Evolutionary conservation across 2,888 invertebrate genomes (phyloP).

Genomic region (Cephus spinipes): DNA sequence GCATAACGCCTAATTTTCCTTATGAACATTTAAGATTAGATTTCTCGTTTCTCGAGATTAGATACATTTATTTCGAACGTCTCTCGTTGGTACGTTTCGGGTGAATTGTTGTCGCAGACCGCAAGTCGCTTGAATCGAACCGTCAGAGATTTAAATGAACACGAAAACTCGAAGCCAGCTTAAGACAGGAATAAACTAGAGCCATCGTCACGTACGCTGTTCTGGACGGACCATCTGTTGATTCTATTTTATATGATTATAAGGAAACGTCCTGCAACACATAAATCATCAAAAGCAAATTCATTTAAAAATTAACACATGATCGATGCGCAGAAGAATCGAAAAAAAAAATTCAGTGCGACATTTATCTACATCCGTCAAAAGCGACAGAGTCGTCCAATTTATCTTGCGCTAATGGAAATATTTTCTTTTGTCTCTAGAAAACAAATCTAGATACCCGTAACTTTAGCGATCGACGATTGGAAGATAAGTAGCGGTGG

Average conservation of each 20-base stretch:
- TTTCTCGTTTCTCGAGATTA: slow-evolving; percentile 28
- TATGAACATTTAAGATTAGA: slow-evolving; percentile 37
- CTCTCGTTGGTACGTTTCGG: slow-evolving; percentile 9
- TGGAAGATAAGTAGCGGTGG: neutral
- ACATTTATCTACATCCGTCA: neutral
- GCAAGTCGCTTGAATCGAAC: neutral
- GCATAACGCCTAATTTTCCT: slow-evolving; percentile 28
- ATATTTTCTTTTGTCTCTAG: neutral
- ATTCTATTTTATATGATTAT: neutral
- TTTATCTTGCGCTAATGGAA: neutral
- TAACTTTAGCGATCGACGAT: neutral
- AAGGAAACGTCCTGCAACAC: neutral
- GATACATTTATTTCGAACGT: slow-evolving; percentile 27
- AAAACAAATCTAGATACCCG: neutral
- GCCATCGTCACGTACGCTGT: neutral
- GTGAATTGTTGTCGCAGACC: neutral
- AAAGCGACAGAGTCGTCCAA: neutral
- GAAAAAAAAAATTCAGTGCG: neutral
- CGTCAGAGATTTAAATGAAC: neutral
- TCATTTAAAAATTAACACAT: neutral
- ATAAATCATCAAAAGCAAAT: neutral
- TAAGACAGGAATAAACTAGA: neutral
- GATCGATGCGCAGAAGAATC: neutral
- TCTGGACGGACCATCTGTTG: neutral
- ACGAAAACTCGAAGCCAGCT: neutral